Percentiles rank a stretch among this genome's conserved stretches.
Evolutionary conservation across 2,888 invertebrate species (phyloP).

Genomic region (Drosophila kokeensis): DNA sequence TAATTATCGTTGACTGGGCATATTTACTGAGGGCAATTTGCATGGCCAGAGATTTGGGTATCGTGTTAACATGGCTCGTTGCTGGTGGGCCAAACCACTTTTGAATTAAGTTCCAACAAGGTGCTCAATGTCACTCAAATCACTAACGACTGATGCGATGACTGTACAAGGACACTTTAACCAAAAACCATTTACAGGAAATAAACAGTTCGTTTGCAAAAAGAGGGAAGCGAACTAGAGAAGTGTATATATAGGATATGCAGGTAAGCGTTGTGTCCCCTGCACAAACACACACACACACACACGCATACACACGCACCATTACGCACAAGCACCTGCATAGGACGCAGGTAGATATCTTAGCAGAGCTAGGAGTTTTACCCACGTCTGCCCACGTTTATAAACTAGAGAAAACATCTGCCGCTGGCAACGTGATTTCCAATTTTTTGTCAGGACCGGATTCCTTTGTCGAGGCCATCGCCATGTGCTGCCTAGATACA

Average conservation of each 20-base stretch:
- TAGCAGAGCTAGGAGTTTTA: conserved; percentile 31
- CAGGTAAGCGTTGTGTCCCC: conserved; percentile 62
- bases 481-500: conserved; percentile 62
- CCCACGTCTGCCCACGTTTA: conserved; percentile 38
- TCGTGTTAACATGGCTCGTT: not conserved
- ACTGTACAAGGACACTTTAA: conserved; percentile 51
- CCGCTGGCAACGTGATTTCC: conserved; percentile 70
- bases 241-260: conserved; percentile 68
- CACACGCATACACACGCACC: not conserved
- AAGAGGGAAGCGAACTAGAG: conserved; percentile 43
- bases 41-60: conserved; percentile 8
- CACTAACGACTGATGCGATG: conserved; percentile 24
- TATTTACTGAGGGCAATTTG: conserved; percentile 17
- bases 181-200: conserved; percentile 58
- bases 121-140: conserved; percentile 40
- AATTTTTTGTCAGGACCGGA: conserved; percentile 58
- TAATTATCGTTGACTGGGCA: conserved; percentile 32
- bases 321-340: conserved; percentile 60
- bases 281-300: conserved; percentile 17
- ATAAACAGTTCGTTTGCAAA: conserved; percentile 64
- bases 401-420: conserved; percentile 71
- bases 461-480: conserved; percentile 59
- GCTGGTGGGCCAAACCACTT: conserved; percentile 34
- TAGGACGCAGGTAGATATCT: conserved; percentile 59
- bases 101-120: conserved; percentile 50